phyloP scores from a whole-genome alignment of 2,888 invertebrate species.

The Ophonus ardosiacus region DNA sequence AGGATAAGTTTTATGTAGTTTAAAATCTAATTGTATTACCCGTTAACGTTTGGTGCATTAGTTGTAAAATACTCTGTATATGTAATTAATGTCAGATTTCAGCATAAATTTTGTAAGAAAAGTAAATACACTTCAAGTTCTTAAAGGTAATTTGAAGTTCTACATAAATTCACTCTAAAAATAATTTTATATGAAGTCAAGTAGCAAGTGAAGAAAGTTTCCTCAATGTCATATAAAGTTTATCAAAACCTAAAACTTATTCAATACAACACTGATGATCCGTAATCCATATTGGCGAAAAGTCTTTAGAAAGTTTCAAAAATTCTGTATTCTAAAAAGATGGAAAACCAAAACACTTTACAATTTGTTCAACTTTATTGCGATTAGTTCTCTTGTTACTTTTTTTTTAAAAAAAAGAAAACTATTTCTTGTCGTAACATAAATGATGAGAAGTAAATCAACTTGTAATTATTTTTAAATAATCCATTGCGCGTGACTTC shows the following conservation, averaged over 20 bases:
- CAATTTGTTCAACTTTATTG: too few species aligned
- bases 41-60: background rate
- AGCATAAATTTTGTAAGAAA: background rate
- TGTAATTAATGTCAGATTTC: background rate
- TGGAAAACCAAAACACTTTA: too few species aligned
- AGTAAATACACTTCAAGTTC: background rate
- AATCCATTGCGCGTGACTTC: background rate
- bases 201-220: conserved; percentile 26
- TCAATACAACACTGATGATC: conserved; percentile 32
- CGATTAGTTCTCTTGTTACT: background rate
- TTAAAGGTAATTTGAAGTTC: background rate
- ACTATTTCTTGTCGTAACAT: background rate
- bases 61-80: background rate
- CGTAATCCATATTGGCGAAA: conserved; percentile 18
- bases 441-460: background rate
- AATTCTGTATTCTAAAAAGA: background rate
- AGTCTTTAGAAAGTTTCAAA: background rate
- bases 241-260: conserved; percentile 22
- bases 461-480: background rate
- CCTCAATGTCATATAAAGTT: conserved; percentile 24
- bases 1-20: too few species aligned
- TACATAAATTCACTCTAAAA: background rate
- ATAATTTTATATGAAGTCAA: conserved; percentile 12
- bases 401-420: too few species aligned
- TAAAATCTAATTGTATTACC: too few species aligned